Evolutionary conservation across 2,888 invertebrate species (phyloP).

Genomic region (Lepidocyrtoides sp.): DNA sequence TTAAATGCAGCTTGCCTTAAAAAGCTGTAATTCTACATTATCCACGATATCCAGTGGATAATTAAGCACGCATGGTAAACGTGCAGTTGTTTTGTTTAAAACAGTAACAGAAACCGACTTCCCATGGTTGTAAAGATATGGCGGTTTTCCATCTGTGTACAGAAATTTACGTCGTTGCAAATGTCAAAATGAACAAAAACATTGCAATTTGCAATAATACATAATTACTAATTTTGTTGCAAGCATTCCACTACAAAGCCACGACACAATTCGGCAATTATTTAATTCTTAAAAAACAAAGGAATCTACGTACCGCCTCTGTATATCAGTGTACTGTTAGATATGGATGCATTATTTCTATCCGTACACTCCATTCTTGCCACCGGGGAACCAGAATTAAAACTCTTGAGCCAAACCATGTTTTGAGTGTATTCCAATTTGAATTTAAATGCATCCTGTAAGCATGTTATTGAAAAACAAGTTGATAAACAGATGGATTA

Average conservation of each 20-base stretch:
- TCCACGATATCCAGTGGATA: constrained; percentile 50
- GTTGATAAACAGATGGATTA: too few species aligned
- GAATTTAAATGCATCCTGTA: background rate
- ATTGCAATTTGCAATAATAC: too few species aligned
- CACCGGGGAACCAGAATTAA: constrained; percentile 41
- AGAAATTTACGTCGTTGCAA: background rate
- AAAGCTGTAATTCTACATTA: constrained; percentile 41
- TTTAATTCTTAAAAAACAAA: background rate
- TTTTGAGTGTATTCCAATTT: background rate
- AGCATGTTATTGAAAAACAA: too few species aligned
- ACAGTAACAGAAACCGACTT: background rate
- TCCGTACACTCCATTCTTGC: constrained; percentile 42
- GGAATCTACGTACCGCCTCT: constrained; percentile 46
- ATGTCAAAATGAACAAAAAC: background rate
- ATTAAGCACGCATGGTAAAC: constrained; percentile 53
- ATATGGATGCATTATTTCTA: background rate
- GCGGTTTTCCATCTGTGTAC: constrained; percentile 35
- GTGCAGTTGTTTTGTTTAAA: constrained; percentile 44
- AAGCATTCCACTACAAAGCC: too few species aligned
- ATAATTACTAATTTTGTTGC: too few species aligned
- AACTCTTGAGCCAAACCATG: background rate
- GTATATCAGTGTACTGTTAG: constrained; percentile 58
- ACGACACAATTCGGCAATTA: too few species aligned
- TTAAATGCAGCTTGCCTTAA: constrained; percentile 57
- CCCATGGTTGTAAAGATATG: constrained; percentile 55